These are phyloP conservation scores for Drosophila chauvacae DNA, from an alignment of 1,140 invertebrate species.

Conservation along the genomic window DNA sequence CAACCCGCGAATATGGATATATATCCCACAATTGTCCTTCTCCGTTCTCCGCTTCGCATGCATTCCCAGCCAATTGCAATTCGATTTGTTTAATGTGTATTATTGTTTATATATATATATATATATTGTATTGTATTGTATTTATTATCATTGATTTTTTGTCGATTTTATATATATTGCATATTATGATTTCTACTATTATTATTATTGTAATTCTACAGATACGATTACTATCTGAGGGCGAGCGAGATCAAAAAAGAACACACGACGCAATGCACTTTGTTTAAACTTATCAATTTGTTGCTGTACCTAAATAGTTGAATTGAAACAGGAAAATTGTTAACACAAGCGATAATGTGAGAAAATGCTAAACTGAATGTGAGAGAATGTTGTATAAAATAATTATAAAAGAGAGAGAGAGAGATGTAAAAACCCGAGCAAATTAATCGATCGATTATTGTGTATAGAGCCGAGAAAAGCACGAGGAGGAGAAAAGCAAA, in stretches of 20 bases:
- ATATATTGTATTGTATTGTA: constrained; percentile 64
- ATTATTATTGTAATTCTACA: constrained; percentile 51
- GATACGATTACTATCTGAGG: constrained; percentile 50
- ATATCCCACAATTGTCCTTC: constrained; percentile 17
- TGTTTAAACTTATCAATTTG: constrained; percentile 78
- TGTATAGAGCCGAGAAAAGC: constrained; percentile 41
- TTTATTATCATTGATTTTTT: constrained; percentile 77
- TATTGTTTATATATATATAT: constrained; percentile 75
- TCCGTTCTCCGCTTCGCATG: constrained; percentile 21
- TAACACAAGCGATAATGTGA: constrained; percentile 71
- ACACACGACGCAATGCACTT: constrained; percentile 59
- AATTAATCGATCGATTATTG: constrained; percentile 52
- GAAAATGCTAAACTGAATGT: constrained; percentile 67
- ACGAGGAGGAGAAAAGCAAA: constrained; percentile 38
- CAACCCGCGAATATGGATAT: constrained; percentile 10
- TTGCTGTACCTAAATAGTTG: constrained; percentile 79
- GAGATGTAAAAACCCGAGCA: constrained; percentile 55
- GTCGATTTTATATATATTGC: constrained; percentile 74
- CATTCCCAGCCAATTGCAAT: constrained; percentile 57
- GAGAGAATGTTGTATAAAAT: constrained; percentile 81
- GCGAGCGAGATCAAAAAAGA: constrained; percentile 46
- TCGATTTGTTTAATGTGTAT: constrained; percentile 71
- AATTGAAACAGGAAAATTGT: constrained; percentile 60
- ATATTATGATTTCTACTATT: constrained; percentile 58
- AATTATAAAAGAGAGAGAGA: constrained; percentile 56